Conservation (phyloP, 1,140 invertebrate species). For the Macrobrachium rosenbergii region DNA sequence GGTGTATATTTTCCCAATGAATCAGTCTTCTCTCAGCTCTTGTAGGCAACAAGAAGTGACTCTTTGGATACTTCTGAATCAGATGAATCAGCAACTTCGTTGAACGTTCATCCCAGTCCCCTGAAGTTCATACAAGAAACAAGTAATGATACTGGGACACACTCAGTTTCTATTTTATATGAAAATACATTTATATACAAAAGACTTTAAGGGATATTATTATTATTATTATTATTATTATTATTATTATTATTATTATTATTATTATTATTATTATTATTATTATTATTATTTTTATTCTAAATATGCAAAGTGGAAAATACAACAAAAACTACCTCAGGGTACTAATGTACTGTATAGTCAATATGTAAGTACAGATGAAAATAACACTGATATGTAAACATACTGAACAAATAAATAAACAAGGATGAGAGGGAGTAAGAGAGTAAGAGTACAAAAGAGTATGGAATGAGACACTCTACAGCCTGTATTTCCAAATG, state of each 20-base stretch:
- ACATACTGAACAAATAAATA: neutral
- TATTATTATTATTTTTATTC: too few relatives aligned
- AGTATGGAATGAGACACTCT: neutral
- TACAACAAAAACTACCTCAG: too few relatives aligned
- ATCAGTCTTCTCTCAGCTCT: conserved; percentile 48
- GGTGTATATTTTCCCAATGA: conserved; percentile 54
- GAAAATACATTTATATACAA: neutral
- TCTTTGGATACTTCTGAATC: conserved; percentile 49
- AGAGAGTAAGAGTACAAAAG: conserved; percentile 8
- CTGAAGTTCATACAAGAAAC: conserved; percentile 6
- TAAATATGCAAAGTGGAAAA: too few relatives aligned
- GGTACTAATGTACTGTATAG: too few relatives aligned
- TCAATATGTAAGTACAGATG: too few relatives aligned
- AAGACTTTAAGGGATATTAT: neutral
- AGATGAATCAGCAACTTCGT: conserved; percentile 47
- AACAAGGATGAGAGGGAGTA: neutral
- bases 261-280: too few relatives aligned
- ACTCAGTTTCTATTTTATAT: neutral
- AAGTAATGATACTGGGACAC: neutral
- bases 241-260: too few relatives aligned
- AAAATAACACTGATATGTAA: neutral
- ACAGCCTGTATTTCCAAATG: too few relatives aligned
- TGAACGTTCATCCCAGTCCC: conserved; percentile 58
- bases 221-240: too few relatives aligned
- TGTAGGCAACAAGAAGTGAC: conserved; percentile 44